Evolutionary conservation across 2,797 vertebrate species (phyloP).

Genomic region (Hyperoplus lanceolatus): DNA sequence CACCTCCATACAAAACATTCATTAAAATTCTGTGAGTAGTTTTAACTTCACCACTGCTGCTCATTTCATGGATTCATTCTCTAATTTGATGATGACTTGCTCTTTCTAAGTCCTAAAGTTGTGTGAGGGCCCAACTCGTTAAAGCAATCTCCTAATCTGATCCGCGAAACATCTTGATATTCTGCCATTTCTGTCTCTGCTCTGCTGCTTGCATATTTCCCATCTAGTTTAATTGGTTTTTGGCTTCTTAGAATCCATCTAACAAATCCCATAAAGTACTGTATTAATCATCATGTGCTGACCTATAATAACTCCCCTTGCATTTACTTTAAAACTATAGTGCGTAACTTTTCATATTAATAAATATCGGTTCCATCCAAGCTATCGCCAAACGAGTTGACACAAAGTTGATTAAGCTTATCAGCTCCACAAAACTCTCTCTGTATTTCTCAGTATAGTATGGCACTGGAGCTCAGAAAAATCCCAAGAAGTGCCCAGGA

Average conservation of each 20-base stretch:
- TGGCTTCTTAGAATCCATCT: slow-evolving; percentile 29
- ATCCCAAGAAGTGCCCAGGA: no score
- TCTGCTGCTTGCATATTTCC: background rate
- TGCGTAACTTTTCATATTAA: no score
- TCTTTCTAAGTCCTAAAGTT: background rate
- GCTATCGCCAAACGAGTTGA: no score
- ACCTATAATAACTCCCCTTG: slow-evolving; percentile 39
- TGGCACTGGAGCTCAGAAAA: no score
- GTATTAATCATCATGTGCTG: slow-evolving; percentile 36
- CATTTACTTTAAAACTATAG: slow-evolving; percentile 36
- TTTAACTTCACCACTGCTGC: no score
- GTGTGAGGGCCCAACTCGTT: background rate
- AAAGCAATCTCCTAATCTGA: background rate
- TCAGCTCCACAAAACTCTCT: no score
- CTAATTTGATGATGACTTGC: background rate
- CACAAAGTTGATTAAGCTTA: no score
- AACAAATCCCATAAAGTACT: slow-evolving; percentile 37
- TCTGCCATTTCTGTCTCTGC: background rate
- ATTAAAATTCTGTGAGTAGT: no score
- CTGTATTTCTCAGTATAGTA: no score
- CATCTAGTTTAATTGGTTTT: background rate
- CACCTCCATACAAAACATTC: no score
- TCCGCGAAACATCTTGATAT: background rate
- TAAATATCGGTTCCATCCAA: no score
- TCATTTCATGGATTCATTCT: no score